Evolutionary conservation across 2,113 vertebrate species (phyloP).

Genomic region (Saccopteryx leptura): DNA sequence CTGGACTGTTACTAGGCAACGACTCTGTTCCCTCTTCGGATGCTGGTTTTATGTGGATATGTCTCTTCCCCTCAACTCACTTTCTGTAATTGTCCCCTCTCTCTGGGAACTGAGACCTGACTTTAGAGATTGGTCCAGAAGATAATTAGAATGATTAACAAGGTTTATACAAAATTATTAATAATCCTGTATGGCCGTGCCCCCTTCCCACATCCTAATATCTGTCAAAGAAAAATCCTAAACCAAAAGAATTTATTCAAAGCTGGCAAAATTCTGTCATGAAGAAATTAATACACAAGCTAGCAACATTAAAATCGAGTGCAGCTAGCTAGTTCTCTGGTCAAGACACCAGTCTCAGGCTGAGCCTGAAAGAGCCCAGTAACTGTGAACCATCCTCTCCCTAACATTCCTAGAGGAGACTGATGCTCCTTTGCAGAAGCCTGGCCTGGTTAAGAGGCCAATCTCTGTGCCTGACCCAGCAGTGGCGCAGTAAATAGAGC

Average conservation of each 20-base stretch:
- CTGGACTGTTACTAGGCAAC: slow-evolving; percentile 19
- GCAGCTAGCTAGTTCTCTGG: neutral
- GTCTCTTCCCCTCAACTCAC: neutral
- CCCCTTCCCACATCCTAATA: no score
- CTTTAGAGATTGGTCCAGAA: neutral
- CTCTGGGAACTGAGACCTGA: neutral
- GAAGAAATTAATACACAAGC: neutral
- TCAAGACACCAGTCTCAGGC: neutral
- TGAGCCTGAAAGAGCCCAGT: neutral
- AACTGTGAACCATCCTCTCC: neutral
- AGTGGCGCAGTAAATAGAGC: no score
- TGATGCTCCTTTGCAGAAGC: neutral
- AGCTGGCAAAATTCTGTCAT: neutral
- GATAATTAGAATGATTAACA: neutral
- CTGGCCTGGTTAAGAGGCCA: neutral
- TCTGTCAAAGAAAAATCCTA: slow-evolving; percentile 1
- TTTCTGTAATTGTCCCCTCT: neutral
- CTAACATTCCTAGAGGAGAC: neutral
- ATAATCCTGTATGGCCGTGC: neutral
- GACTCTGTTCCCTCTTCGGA: rapidly evolving
- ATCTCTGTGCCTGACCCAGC: neutral
- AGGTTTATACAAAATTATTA: slow-evolving; percentile 43
- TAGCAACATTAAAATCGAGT: neutral
- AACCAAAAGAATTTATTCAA: slow-evolving; percentile 49
- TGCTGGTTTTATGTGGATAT: neutral